Base-by-base conservation (phyloP, 2,888 invertebrate genomes). In the Scaeva pyrastri region DNA sequence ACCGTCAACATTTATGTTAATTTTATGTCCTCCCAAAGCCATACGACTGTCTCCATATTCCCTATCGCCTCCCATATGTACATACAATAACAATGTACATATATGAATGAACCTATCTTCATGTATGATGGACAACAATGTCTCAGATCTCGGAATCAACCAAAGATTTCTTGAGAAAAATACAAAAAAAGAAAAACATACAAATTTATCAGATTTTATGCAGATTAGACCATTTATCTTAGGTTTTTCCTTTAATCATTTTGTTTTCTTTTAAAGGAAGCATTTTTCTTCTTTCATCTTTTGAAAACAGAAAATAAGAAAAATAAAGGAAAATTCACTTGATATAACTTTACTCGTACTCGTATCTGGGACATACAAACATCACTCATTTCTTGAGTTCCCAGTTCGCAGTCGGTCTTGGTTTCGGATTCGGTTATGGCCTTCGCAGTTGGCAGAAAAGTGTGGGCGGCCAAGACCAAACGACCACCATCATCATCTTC, bases 191-290 rank as follows among this genome's bases (percentile, higher is more conserved):
- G 8, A 31, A 31, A 31, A 31, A 5, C 31, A 48, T 12, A 66
- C 48, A 75, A 56, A 81, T 70, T 62, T 71, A 48, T 55, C 39
- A 36, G 43, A 62, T 71, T 74, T 64, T 66, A 81, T 81, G 75
- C 64, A 75, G 75, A 71, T 71, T 81, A 56, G 19, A 50, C 71
- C 45, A 81, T 81, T 75, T 66, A 71, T 76, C 75, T 71, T 71
- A 14, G 23, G 26, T 71, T 66, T 23, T 71, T 70, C 41, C 45
- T 64, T 62, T 62, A 68, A 62, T 62, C 45, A 62, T 73, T 62
- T 31, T 60, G 23, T 52, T 43, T n/a, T 70, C 23, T 41, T 76
- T 52, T 36, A 21, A 41, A 23, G 60, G 6, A 21, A 60, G 41
- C 0, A 21, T 12, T 14, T 41, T n/a, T 26, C 2, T 26, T 62